These are phyloP conservation scores for Spinibarbus caldwelli DNA, from an alignment of 2,797 vertebrate genomes.

Conservation along the genomic window DNA sequence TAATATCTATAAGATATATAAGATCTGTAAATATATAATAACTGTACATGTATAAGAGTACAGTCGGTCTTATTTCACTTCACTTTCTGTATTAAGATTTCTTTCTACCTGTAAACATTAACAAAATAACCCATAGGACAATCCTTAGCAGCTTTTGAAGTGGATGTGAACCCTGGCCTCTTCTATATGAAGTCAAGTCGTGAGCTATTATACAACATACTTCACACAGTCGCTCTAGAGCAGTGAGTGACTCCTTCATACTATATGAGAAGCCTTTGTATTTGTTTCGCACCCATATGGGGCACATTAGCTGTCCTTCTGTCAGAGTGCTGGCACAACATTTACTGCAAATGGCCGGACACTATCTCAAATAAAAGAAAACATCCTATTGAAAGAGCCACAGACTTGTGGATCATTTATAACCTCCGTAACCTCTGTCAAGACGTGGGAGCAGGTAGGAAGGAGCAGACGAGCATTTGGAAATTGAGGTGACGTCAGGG, in stretches of 20 bases:
- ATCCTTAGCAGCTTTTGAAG: background rate
- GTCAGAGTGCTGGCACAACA: constrained; percentile 25
- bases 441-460: constrained; percentile 5
- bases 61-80: background rate
- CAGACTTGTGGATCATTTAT: constrained; percentile 39
- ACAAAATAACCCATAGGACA: background rate
- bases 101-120: background rate
- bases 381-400: background rate
- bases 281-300: constrained; percentile 8
- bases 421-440: constrained; percentile 28
- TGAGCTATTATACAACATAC: background rate
- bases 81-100: background rate
- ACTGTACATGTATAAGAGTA: background rate
- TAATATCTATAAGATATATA: background rate
- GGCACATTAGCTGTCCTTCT: constrained; percentile 21
- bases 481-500: constrained; percentile 51
- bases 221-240: background rate
- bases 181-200: background rate
- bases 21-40: background rate
- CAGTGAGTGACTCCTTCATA: background rate
- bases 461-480: constrained; percentile 24
- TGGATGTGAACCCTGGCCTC: background rate
- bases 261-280: background rate
- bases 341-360: constrained; percentile 10
- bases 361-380: background rate